Conservation (phyloP, 2,888 invertebrate species). For the Andrena hattorfiana region DNA sequence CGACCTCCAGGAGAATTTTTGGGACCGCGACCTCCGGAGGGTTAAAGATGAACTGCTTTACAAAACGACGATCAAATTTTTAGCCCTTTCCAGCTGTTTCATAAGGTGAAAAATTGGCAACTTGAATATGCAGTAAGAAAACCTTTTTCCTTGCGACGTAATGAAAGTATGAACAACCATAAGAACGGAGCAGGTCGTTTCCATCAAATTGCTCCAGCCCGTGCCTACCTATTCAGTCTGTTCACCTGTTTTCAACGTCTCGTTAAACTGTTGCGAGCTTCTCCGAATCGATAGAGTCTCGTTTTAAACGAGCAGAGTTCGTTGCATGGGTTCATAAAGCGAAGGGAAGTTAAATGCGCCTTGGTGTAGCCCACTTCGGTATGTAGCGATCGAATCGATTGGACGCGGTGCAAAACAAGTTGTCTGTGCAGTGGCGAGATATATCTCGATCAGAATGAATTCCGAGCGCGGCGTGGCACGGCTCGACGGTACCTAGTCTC, state of each 20-base stretch:
- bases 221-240: background rate
- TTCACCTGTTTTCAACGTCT: constrained; percentile 24
- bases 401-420: constrained; percentile 19
- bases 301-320: constrained; percentile 8
- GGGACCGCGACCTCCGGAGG: too few relatives aligned
- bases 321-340: constrained; percentile 35
- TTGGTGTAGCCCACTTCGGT: background rate
- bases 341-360: constrained; percentile 6
- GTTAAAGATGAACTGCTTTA: too few relatives aligned
- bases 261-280: constrained; percentile 9
- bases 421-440: constrained; percentile 22
- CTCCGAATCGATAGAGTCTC: background rate
- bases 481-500: constrained; percentile 58
- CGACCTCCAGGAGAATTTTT: too few relatives aligned
- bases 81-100: too few relatives aligned
- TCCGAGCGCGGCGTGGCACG: constrained; percentile 44
- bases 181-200: background rate
- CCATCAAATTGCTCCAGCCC: background rate
- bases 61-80: too few relatives aligned
- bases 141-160: too few relatives aligned
- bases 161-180: background rate
- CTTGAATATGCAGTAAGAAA: too few relatives aligned
- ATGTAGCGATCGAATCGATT: constrained; percentile 45
- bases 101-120: too few relatives aligned
- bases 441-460: constrained; percentile 70